Evolutionary conservation across 37 sponge, comb jelly and placozoan species (phyloP), one percentile per base, ranked within the genome.

Genomic region (Bolinopsis microptera): DNA sequence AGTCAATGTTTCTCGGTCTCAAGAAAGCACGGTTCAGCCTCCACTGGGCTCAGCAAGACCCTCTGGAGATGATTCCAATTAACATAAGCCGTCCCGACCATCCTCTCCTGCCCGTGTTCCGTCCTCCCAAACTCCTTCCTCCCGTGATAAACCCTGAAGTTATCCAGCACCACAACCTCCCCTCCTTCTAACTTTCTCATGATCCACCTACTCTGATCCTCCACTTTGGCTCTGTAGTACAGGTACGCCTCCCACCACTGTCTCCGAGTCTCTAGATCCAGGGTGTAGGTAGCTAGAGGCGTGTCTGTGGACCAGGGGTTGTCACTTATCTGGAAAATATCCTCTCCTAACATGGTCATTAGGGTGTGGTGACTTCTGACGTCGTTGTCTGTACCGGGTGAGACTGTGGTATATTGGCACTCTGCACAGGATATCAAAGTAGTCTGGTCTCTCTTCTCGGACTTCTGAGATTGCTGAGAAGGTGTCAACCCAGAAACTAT

Each of bases 251-350:
- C 74, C 74, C 74, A 70, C 74, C 74, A 70, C 27, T 13, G 18
- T 67, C 18, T 18, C 68, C 68, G 13, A n/a, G n/a, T n/a, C n/a
- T n/a, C n/a, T n/a, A n/a, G n/a, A n/a, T n/a, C n/a, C n/a, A n/a
- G n/a, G 68, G 8, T 70, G 28, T 24, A 2, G 5, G 74, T 18
- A 2, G 74, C 74, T 70, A 25, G 74, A 70, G 74, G 74, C 23
- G 74, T 70, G 74, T 70, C 74, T 18, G 74, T 70, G 5, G 74
- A 70, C 74, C 74, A 70, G 68, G 74, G 74, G 74, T 70, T 70
- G 74, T 70, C 74, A 18, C 74, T 70, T 25, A 70, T 70, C 74
- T 24, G 23, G 28, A 28, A 28, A 30, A 70, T 25, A 2, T 70
- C 74, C 28, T 70, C 74, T 30, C 74, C 74, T 3, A 70, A 2